A percentile compares a stretch with the other conserved stretches of the same genome.
Conservation (phyloP, 2,797 vertebrate genomes). For the Vipera latastei region DNA sequence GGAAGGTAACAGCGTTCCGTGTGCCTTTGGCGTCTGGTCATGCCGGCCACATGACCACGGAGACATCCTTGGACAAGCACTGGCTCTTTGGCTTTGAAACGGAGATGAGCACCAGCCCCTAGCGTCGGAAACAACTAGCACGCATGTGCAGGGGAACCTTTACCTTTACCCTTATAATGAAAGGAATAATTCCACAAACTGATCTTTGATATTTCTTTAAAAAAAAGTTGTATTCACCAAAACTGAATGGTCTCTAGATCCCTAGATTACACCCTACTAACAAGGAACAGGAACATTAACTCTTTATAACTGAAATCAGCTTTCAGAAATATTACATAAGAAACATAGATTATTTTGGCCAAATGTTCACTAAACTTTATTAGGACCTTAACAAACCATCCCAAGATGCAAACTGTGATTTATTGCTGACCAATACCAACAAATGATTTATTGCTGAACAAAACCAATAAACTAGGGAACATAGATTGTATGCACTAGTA, state of each 20-base stretch:
- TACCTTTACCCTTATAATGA: not conserved
- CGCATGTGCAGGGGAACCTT: no score
- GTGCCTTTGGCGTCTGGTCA: no score
- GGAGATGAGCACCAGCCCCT: no score
- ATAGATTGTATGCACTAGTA: not conserved
- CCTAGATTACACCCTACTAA: not conserved
- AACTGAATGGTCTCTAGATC: not conserved
- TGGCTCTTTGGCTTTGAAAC: no score
- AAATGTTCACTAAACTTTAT: not conserved
- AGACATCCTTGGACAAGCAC: no score
- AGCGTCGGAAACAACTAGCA: no score
- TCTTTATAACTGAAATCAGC: not conserved
- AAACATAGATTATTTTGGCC: not conserved
- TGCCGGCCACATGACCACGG: no score
- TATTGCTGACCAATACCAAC: not conserved
- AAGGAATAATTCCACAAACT: no score
- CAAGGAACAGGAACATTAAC: not conserved
- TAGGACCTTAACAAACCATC: not conserved
- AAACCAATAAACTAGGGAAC: not conserved
- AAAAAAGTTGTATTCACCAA: not conserved
- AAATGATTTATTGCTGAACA: not conserved
- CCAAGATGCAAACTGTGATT: not conserved
- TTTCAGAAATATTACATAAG: not conserved
- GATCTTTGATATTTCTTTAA: no score
- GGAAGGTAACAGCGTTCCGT: no score